Conservation (phyloP, 2,888 invertebrate species). For the Leucania comma region DNA sequence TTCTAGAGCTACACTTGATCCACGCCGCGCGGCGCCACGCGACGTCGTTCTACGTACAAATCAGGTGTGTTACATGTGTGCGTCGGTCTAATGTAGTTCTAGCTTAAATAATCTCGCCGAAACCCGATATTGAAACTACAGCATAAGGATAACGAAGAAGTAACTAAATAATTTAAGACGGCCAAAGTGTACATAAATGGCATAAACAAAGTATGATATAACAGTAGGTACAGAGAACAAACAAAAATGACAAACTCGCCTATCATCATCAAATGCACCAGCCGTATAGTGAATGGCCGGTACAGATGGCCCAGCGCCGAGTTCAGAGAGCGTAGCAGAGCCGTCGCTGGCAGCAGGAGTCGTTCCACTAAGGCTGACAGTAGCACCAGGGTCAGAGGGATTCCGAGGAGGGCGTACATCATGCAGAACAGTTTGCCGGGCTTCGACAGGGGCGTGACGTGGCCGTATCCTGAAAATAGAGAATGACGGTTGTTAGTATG, state of each 20-base stretch:
- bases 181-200: too few species aligned
- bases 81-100: too few species aligned
- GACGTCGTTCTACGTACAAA: too few species aligned
- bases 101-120: too few species aligned
- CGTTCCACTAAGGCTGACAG: constrained; percentile 96
- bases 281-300: constrained; percentile 94
- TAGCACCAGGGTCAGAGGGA: constrained; percentile 96
- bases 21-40: too few species aligned
- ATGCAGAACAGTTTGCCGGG: constrained; percentile 97
- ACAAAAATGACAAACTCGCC: constrained; percentile 76
- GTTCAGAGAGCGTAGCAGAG: constrained; percentile 93
- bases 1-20: too few species aligned
- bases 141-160: too few species aligned
- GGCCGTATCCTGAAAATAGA: constrained; percentile 94
- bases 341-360: constrained; percentile 93
- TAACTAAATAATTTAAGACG: too few species aligned
- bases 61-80: too few species aligned
- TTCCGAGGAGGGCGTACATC: constrained; percentile 95
- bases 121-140: too few species aligned
- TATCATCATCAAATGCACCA: constrained; percentile 94
- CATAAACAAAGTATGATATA: too few species aligned
- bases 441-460: constrained; percentile 96
- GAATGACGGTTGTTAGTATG: neutral
- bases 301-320: constrained; percentile 93
- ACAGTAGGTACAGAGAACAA: too few species aligned